Percentiles rank a stretch among this genome's conserved stretches.
Conservation (phyloP, 2,888 invertebrate genomes). For the Cotesia congregata region DNA sequence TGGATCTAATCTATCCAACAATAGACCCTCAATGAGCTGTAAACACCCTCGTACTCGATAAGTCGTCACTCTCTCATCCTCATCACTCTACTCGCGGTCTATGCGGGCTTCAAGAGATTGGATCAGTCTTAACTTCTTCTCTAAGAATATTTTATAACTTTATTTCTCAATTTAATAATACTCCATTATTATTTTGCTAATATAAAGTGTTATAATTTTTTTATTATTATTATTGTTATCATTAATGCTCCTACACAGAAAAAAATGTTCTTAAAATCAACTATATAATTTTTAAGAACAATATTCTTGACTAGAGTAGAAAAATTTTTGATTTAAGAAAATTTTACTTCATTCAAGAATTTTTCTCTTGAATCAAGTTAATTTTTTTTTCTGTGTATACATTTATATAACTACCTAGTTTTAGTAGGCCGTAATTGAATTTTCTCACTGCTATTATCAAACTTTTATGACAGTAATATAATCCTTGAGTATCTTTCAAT, state of each 20-base stretch:
- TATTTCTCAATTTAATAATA: background rate
- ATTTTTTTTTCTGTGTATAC: too few species aligned
- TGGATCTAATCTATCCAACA: constrained; percentile 67
- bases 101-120: constrained; percentile 19
- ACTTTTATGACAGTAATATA: background rate
- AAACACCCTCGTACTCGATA: constrained; percentile 42
- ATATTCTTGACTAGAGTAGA: too few species aligned
- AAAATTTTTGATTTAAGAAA: too few species aligned
- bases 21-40: constrained; percentile 64
- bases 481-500: constrained; percentile 3
- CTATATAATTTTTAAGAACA: too few species aligned
- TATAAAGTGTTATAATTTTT: background rate
- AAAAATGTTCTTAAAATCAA: too few species aligned
- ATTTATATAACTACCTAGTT: too few species aligned
- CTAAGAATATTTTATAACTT: background rate
- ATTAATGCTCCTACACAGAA: too few species aligned
- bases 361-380: too few species aligned
- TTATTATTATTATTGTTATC: too few species aligned
- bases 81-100: background rate
- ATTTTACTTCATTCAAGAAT: too few species aligned
- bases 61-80: background rate
- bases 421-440: background rate
- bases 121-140: background rate
- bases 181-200: background rate
- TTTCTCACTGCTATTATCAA: constrained; percentile 3